phyloP scores from a whole-genome alignment of 2,113 vertebrate species.

The Phyllopteryx taeniolatus region DNA sequence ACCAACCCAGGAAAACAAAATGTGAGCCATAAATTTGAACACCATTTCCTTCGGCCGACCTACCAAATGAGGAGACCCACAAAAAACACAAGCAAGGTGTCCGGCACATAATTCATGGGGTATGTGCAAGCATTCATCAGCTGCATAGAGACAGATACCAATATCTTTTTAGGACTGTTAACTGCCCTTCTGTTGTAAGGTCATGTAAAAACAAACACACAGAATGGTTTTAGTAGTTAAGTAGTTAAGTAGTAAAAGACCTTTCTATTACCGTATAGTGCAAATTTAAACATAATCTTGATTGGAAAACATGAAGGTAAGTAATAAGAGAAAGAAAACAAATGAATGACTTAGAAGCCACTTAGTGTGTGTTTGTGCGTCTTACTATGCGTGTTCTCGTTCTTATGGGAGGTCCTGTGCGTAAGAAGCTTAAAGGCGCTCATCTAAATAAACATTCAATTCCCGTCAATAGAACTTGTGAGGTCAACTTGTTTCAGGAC shows the following conservation, averaged over 20 bases:
- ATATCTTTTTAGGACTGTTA: slow-evolving; percentile 41
- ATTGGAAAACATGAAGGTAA: slow-evolving; percentile 8
- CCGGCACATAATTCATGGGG: slow-evolving; percentile 57
- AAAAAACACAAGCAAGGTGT: slow-evolving; percentile 65
- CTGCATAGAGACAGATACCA: slow-evolving; percentile 48
- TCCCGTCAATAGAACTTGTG: slow-evolving; percentile 42
- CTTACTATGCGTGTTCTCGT: slow-evolving; percentile 31
- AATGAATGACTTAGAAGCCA: slow-evolving; percentile 10
- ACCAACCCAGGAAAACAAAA: slow-evolving; percentile 58
- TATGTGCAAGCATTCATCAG: slow-evolving; percentile 41
- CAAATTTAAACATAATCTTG: slow-evolving; percentile 9
- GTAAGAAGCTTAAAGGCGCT: slow-evolving; percentile 54
- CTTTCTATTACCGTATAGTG: not conserved
- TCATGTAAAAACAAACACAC: slow-evolving; percentile 52
- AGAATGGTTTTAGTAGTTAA: slow-evolving; percentile 2
- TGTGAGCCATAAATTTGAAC: slow-evolving; percentile 64
- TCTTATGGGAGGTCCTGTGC: slow-evolving; percentile 61
- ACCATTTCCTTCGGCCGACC: slow-evolving; percentile 51
- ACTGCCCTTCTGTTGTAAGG: slow-evolving; percentile 46
- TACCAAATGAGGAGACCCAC: slow-evolving; percentile 35
- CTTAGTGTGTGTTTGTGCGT: slow-evolving; percentile 44
- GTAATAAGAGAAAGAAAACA: slow-evolving; percentile 30
- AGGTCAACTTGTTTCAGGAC: slow-evolving; percentile 32
- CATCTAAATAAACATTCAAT: slow-evolving; percentile 47
- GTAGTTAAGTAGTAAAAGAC: not conserved